Evolutionary conservation across 2,888 invertebrate species (phyloP), one percentile per base, ranked within the genome.

Genomic region (Quadroppia sp.): DNA sequence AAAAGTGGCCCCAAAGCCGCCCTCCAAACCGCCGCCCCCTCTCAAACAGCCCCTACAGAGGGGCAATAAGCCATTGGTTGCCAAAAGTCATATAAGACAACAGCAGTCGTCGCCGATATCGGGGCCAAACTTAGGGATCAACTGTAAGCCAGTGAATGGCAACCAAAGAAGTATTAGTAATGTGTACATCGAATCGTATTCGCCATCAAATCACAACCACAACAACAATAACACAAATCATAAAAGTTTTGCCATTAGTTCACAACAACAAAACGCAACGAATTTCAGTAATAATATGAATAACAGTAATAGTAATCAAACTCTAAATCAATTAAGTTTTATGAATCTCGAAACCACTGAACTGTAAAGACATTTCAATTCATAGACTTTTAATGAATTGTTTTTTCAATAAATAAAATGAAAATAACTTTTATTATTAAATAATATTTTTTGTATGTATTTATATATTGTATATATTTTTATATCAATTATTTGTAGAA

Each of bases 341-440:
- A 75, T 76, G 48, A 76, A 75, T 75, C 48, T 76, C 56, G 76
- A 76, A 61, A 76, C 76, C 23, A 76, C 76, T 48, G 76, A 76
- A 73, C 36, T 75, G 42, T 75, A 75, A 72, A 30, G 23, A 7
- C 11, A 13, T n/a, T 67, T 56, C n/a, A n/a, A 53, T 11, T 42
- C 7, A 42, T 11, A 42, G 9, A 42, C 15, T 42, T 42, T 42
- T 11, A 11, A 42, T 11, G 9, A 42, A 42, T 11, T 42, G 15
- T 42, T 42, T 42, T 42, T 42, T 11, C 15, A 42, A 11, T 42
- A 42, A 42, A 42, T 11, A 42, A 42, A 11, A 42, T 42, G 7
- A n/a, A n/a, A n/a, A n/a, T n/a, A n/a, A n/a, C n/a, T n/a, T n/a
- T n/a, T n/a, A n/a, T n/a, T n/a, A n/a, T n/a, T n/a, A n/a, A n/a